A percentile compares a stretch with the other conserved stretches of the same genome.
Evolutionary conservation across 2,888 invertebrate genomes (phyloP).

Genomic region (Nymphalis urticae): DNA sequence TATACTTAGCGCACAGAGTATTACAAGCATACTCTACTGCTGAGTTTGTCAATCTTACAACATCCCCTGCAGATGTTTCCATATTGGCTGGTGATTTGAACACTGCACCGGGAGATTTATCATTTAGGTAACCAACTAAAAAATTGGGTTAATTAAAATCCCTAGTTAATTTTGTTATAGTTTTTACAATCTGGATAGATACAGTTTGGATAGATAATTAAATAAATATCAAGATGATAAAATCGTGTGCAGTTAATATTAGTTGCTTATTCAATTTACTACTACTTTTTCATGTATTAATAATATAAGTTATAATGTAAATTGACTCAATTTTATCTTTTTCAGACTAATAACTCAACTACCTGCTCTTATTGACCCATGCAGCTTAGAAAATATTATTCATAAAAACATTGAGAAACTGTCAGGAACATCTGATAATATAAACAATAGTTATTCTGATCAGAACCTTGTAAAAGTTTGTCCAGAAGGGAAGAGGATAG

Average conservation of each 20-base stretch:
- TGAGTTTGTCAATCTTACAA: conserved; percentile 94
- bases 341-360: conserved; percentile 73
- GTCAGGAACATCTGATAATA: conserved; percentile 84
- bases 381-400: conserved; percentile 47
- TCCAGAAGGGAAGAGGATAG: conserved; percentile 93
- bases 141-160: not conserved
- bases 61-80: conserved; percentile 88
- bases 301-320: too few species aligned
- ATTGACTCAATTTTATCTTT: not conserved
- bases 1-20: conserved; percentile 95
- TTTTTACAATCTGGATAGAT: too few species aligned
- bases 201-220: too few species aligned
- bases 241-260: too few species aligned
- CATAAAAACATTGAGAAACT: conserved; percentile 46
- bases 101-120: conserved; percentile 92
- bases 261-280: too few species aligned
- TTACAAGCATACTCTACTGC: conserved; percentile 97
- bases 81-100: conserved; percentile 98
- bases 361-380: conserved; percentile 66
- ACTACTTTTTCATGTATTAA: too few species aligned
- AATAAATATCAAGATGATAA: too few species aligned
- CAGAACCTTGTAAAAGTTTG: conserved; percentile 70
- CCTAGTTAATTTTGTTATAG: not conserved
- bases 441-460: conserved; percentile 91
- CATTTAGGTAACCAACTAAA: conserved; percentile 79